phyloP scores from a whole-genome alignment of 2,888 invertebrate species.

The Drosophila cognata region DNA sequence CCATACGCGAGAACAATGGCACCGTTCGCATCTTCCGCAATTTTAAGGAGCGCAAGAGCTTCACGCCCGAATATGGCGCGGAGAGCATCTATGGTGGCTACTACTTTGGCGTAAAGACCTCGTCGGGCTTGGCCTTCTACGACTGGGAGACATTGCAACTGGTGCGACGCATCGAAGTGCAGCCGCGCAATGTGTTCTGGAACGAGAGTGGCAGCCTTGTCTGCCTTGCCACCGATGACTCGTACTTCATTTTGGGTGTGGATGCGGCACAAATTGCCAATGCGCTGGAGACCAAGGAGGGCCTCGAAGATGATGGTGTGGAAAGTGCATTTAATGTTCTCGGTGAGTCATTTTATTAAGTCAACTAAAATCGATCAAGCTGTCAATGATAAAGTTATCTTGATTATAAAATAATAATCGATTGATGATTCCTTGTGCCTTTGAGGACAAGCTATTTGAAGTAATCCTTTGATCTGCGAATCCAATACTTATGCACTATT shows the following conservation, averaged over 20 bases:
- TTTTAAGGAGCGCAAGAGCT: constrained; percentile 98
- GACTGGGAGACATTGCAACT: constrained; percentile 98
- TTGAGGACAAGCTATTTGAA: not conserved
- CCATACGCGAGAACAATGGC: constrained; percentile 94
- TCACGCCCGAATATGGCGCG: constrained; percentile 98
- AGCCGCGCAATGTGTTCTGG: constrained; percentile 97
- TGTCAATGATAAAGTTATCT: not conserved
- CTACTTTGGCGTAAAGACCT: constrained; percentile 95
- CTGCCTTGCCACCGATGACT: constrained; percentile 97
- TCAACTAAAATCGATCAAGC: not conserved
- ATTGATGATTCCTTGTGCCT: not conserved
- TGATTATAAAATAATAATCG: not conserved
- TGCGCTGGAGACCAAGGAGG: constrained; percentile 91
- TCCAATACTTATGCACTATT: not conserved
- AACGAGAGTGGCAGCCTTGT: constrained; percentile 97
- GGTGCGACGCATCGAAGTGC: constrained; percentile 97
- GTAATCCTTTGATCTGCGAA: not conserved
- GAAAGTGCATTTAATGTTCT: constrained; percentile 97
- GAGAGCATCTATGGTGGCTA: constrained; percentile 98
- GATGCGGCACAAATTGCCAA: constrained; percentile 92
- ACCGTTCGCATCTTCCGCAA: constrained; percentile 98
- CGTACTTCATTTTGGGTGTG: constrained; percentile 96
- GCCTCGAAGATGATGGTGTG: constrained; percentile 94
- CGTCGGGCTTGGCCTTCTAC: constrained; percentile 96
- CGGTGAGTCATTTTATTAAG: constrained; percentile 59